Conservation (phyloP, 2,888 invertebrate species). For the Drosophila infuscata region DNA sequence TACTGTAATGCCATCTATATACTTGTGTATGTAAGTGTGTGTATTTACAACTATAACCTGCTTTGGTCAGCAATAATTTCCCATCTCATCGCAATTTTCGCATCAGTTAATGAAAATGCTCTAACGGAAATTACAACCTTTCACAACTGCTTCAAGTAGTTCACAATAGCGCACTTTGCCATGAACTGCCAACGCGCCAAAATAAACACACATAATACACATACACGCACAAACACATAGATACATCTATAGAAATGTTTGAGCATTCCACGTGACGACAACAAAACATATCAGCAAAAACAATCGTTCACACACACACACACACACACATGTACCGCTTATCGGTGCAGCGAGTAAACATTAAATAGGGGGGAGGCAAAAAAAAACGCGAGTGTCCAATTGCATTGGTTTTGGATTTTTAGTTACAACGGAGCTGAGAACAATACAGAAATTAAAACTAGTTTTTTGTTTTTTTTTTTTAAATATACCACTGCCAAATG, state of each 20-base stretch:
- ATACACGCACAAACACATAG: slow-evolving; percentile 6
- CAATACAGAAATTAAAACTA: slow-evolving; percentile 63
- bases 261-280: slow-evolving; percentile 53
- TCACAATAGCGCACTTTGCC: slow-evolving; percentile 12
- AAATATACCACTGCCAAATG: slow-evolving; percentile 54
- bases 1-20: not conserved
- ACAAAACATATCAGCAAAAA: slow-evolving; percentile 56
- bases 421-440: slow-evolving; percentile 36
- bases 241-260: slow-evolving; percentile 9
- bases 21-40: not conserved
- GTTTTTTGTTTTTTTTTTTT: slow-evolving; percentile 64
- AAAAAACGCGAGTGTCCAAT: slow-evolving; percentile 23
- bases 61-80: slow-evolving; percentile 3
- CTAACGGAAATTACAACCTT: slow-evolving; percentile 21
- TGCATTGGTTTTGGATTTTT: slow-evolving; percentile 27
- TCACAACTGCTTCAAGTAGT: slow-evolving; percentile 9
- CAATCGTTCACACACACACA: slow-evolving; percentile 26
- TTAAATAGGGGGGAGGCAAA: slow-evolving; percentile 43
- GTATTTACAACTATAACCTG: not conserved
- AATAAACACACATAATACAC: slow-evolving; percentile 26
- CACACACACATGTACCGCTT: slow-evolving; percentile 37
- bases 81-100: not conserved
- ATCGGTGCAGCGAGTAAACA: slow-evolving; percentile 61
- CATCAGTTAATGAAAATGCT: slow-evolving; percentile 10
- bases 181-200: slow-evolving; percentile 48